Evolutionary conservation across 2,888 invertebrate species (phyloP).

Genomic region (Harmothoe impar): DNA sequence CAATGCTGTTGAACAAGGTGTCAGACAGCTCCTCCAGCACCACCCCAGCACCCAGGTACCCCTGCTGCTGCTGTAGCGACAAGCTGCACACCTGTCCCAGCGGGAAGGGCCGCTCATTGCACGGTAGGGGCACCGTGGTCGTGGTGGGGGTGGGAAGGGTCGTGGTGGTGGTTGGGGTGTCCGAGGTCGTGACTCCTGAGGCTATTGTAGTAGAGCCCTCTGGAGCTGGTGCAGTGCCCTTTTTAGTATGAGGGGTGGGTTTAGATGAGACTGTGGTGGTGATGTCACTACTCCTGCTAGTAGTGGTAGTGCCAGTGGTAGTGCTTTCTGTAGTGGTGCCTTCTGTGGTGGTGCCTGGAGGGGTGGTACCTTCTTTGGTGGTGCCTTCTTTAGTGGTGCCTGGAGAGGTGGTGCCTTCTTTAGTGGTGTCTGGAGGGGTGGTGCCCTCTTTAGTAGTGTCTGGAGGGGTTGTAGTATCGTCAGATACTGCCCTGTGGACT

Average conservation of each 20-base stretch:
- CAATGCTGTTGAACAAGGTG: slow-evolving; percentile 32
- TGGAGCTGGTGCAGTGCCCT: background rate
- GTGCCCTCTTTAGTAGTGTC: background rate
- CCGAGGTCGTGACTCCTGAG: background rate
- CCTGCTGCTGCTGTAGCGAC: background rate
- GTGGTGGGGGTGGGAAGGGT: background rate
- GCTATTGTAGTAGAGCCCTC: no score
- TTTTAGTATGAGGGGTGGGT: background rate
- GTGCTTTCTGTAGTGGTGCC: background rate
- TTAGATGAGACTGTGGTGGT: background rate
- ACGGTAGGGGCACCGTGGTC: slow-evolving; percentile 25
- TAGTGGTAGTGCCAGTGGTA: background rate
- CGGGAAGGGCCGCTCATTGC: slow-evolving; percentile 39
- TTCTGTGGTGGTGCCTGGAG: no score
- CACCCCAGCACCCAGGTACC: slow-evolving; percentile 40
- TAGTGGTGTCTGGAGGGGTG: no score
- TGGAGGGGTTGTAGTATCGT: background rate
- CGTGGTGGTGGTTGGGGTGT: background rate
- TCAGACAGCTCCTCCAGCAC: slow-evolving; percentile 49
- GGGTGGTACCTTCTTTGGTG: no score
- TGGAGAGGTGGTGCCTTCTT: background rate
- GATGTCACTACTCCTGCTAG: background rate
- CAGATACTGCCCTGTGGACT: background rate
- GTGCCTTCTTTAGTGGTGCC: background rate
- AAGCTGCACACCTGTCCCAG: background rate